Base-by-base conservation (phyloP, 2,888 invertebrate species). In the Drosophila sordidula region DNA sequence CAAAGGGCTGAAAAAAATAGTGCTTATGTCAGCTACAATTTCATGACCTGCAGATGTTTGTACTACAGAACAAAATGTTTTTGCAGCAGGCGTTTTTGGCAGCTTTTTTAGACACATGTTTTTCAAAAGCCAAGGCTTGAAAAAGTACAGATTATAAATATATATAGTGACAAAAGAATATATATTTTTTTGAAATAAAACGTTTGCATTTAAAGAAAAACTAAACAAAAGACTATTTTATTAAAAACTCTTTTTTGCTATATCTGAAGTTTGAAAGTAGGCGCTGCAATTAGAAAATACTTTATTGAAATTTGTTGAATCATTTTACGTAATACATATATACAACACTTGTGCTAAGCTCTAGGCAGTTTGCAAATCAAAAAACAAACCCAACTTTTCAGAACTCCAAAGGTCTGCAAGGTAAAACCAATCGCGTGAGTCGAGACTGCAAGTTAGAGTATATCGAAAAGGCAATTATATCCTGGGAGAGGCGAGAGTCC, bases 321-420 rank as follows among this genome's bases (percentile, higher is more conserved):
- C 26, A 42, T 34, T 44, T 41, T n/a, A 16, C 42, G 42, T 34
- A 34, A 16, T 2, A 11, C 39, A 47, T 46, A 55, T 41, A 46
- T 26, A 56, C 6, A 41, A 62, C 25, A 57, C 34, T 32, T 26
- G 16, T 22, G 16, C 29, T 26, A 12, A 39, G 6, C 26, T 39
- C 9, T n/a, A 39, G 38, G 14, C 32, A 32, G 41, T 56, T n/a
- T 9, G 25, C 8, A n/a, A 41, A n/a, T 3, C 6, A 25, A n/a
- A 41, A 47, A 34, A 2, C 18, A 11, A 4, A 14, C 14, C 8
- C 11, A 44, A 34, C 8, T 14, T 44, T 54, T 41, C n/a, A 18
- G 16, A 34, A 41, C 16, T 6, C 26, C 36, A 8, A 36, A 14
- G 22, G 25, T 26, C 25, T 16, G 4, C 9, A 6, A 25, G 3